Evolutionary conservation across 2,888 invertebrate species (phyloP).

Genomic region (Oscheius sp.): DNA sequence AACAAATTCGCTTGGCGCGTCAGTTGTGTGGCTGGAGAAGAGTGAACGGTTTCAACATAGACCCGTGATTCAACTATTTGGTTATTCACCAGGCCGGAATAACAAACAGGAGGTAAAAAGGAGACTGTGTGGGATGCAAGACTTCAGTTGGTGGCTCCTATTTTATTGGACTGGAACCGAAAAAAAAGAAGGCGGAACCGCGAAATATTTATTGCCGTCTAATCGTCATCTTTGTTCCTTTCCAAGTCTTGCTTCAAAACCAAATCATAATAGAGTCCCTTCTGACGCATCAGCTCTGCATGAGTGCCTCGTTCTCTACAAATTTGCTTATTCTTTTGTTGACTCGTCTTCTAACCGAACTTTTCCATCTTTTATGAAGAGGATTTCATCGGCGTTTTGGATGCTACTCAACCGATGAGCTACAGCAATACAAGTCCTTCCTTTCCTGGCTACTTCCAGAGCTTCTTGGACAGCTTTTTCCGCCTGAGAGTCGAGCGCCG

Average conservation of each 20-base stretch:
- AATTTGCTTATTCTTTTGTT: constrained; percentile 34
- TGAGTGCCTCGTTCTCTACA: constrained; percentile 59
- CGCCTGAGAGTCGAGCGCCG: constrained; percentile 46
- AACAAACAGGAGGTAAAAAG: no score
- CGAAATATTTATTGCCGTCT: neutral
- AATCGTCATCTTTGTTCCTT: constrained; percentile 7
- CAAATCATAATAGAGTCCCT: constrained; percentile 53
- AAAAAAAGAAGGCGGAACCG: no score
- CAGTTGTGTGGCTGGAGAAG: neutral
- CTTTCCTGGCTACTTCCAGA: constrained; percentile 36
- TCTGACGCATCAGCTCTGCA: constrained; percentile 45
- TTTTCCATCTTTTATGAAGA: constrained; percentile 54
- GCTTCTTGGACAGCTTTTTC: constrained; percentile 50
- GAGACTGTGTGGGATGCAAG: no score
- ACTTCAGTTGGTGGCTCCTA: no score
- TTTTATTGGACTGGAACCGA: no score
- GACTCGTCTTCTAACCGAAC: neutral
- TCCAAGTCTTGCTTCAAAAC: constrained; percentile 50
- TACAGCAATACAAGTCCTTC: constrained; percentile 48
- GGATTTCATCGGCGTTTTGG: constrained; percentile 44
- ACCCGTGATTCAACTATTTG: no score
- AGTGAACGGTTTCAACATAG: no score
- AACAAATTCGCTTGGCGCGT: neutral
- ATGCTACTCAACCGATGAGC: constrained; percentile 41
- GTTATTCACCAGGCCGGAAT: no score